Evolutionary conservation across 92 coral and sea anemone genomes (phyloP), one percentile per base, ranked within the genome.

Genomic region (Virgularia gustaviana): DNA sequence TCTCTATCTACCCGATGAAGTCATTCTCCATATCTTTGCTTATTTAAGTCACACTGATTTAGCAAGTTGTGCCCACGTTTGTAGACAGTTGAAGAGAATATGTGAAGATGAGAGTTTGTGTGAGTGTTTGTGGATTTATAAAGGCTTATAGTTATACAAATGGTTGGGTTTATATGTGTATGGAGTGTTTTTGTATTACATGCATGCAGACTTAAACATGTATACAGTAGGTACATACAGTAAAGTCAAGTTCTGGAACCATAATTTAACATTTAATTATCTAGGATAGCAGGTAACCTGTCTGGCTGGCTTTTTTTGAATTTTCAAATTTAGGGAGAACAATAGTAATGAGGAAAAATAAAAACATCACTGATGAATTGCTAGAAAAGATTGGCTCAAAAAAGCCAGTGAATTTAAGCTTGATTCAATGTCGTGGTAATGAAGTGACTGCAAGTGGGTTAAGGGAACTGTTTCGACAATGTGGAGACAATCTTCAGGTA

Each of bases 1-100:
- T 63, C 75, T 94, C 2, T 94, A 76, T 64, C 90, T 94, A 16
- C 99, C 99, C 49, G 99, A 94, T 59, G 99, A 94, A 63, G 66
- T 94, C 39, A 49, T 94, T 43, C 79, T 94, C 39, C 71, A 77
- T 52, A 94, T 94, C 45, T 94, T 89, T 57, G 72, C 86, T 20
- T 70, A 75, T 76, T 78, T 94, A 32, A 58, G 88, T 4, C 89
- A 87, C 70, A 74, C 84, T 49, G 96, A 86, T 75, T 75, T 89
- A 33, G 90, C 85, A 18, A 76, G 90, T 12, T 94, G 94, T 81
- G 76, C 94, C 2, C 52, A 51, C 44, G 99, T 89, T 42, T 94
- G 96, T 73, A 78, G 80, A 71, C 99, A 94, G 82, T 85, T 94
- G 34, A 64, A 83, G 52, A 78, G 99, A 9, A 89, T 94, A 33